A percentile compares a stretch with the other conserved stretches of the same genome.
Conservation (phyloP, 1,140 invertebrate species). For the Metaphire vulgaris region DNA sequence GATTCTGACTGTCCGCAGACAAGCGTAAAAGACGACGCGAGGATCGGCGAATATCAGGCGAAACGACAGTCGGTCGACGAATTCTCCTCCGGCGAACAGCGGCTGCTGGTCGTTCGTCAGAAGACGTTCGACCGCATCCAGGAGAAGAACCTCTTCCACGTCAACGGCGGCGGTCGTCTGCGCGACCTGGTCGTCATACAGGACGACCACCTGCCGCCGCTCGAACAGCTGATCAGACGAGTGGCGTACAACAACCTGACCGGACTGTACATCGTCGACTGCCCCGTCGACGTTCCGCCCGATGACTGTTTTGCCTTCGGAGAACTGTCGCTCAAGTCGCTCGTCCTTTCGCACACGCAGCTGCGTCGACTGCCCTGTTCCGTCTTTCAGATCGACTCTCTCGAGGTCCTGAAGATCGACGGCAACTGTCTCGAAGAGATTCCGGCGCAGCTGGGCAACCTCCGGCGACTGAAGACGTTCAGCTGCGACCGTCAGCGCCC, state of each 20-base stretch:
- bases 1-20: background rate
- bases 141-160: slow-evolving; percentile 26
- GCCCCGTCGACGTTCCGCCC: slow-evolving; percentile 16
- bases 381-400: slow-evolving; percentile 27
- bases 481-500: slow-evolving; percentile 29
- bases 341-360: slow-evolving; percentile 30
- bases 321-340: slow-evolving; percentile 18
- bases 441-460: slow-evolving; percentile 23
- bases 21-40: too few relatives aligned
- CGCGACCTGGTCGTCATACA: slow-evolving; percentile 25
- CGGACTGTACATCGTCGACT: slow-evolving; percentile 26
- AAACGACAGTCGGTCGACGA: too few relatives aligned
- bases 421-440: slow-evolving; percentile 29
- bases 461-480: slow-evolving; percentile 20
- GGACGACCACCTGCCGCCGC: slow-evolving; percentile 23
- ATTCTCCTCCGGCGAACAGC: slow-evolving; percentile 20
- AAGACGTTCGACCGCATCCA: slow-evolving; percentile 27
- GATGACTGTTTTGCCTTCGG: background rate
- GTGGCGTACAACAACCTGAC: slow-evolving; percentile 19
- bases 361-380: slow-evolving; percentile 23
- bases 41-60: too few relatives aligned
- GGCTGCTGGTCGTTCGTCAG: slow-evolving; percentile 24
- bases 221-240: slow-evolving; percentile 14
- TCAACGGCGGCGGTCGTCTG: slow-evolving; percentile 14
- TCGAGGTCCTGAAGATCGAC: slow-evolving; percentile 29